A percentile compares a stretch with the other conserved stretches of the same genome.
Conservation (phyloP, 1,140 invertebrate genomes). For the Cydia pomonella region DNA sequence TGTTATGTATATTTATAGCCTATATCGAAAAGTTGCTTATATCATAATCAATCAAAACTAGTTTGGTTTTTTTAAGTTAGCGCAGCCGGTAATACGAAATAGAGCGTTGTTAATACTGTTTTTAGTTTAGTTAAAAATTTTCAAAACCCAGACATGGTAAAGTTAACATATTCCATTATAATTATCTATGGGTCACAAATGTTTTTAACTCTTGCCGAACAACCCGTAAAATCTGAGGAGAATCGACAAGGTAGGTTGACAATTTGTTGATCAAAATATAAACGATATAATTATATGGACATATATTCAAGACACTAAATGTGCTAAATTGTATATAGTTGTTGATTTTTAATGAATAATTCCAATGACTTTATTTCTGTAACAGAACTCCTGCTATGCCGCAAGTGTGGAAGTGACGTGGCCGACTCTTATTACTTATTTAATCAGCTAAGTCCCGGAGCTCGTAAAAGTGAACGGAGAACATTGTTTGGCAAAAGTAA, state of each 20-base stretch:
- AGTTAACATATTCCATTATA: slow-evolving; percentile 47
- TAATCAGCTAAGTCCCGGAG: slow-evolving; percentile 74
- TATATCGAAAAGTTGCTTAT: background rate
- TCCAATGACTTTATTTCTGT: background rate
- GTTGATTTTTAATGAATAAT: background rate
- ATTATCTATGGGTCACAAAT: slow-evolving; percentile 46
- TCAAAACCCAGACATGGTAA: slow-evolving; percentile 51
- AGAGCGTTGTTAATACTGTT: background rate
- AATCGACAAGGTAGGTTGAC: slow-evolving; percentile 59
- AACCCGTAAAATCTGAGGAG: slow-evolving; percentile 45
- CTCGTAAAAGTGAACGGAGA: slow-evolving; percentile 68
- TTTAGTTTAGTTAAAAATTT: background rate
- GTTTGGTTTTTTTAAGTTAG: background rate
- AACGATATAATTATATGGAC: background rate
- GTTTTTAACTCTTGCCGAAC: slow-evolving; percentile 44
- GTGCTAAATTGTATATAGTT: too few species aligned
- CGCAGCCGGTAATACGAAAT: background rate
- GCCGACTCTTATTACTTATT: slow-evolving; percentile 77
- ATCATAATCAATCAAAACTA: background rate
- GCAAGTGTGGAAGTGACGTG: slow-evolving; percentile 79
- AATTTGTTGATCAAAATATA: slow-evolving; percentile 29
- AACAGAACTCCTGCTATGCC: slow-evolving; percentile 77
- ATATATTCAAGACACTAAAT: background rate
- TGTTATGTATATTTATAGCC: background rate
- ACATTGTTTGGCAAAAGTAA: slow-evolving; percentile 77